Conservation (phyloP, 2,113 vertebrate genomes). For the Felis catus region F.catus_Fca126_mat1.0 CM031411.1:66505501-66506000, state of each 20-base stretch:
- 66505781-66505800: slow-evolving; percentile 23
- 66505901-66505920: not conserved
- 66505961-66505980: slow-evolving; percentile 19
- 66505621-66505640: slow-evolving; percentile 25
- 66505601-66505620: not conserved
- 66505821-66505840: not conserved
- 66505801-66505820: not conserved
- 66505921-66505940: slow-evolving; percentile 27
- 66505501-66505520: slow-evolving; percentile 64
- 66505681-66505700: slow-evolving; percentile 11
- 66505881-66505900: not conserved
- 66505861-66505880: not conserved
- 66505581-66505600: slow-evolving; percentile 42
- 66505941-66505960: not conserved
- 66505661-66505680: slow-evolving; percentile 24
- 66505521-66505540: slow-evolving; percentile 69
- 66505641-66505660: not conserved
- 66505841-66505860: slow-evolving; percentile 44
- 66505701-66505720: not conserved
- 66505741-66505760: slow-evolving; percentile 29
- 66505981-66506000: not conserved
- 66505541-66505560: slow-evolving; percentile 61
- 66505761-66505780: not conserved
- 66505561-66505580: slow-evolving; percentile 57
- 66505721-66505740: not conserved